phyloP scores from a whole-genome alignment of 2,888 invertebrate species.

The Cyclophora punctaria region DNA sequence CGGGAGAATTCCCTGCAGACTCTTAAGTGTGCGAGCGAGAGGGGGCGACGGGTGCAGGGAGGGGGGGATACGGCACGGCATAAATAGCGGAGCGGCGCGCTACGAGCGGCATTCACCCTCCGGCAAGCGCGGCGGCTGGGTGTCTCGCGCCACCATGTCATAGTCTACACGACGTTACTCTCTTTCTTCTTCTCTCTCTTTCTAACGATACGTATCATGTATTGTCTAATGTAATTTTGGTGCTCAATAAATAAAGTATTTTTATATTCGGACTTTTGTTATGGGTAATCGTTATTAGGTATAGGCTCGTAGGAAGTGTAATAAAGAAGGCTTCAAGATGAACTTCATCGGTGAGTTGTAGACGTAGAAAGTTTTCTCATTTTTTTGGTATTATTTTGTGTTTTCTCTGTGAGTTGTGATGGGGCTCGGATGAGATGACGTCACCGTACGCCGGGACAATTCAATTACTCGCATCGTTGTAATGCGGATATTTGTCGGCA shows the following conservation, averaged over 20 bases:
- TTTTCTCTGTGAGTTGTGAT: too few species aligned
- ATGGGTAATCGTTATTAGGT: conserved; percentile 49
- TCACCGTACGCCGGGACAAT: too few species aligned
- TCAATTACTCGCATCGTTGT: too few species aligned
- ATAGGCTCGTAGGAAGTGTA: conserved; percentile 39
- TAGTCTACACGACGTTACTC: conserved; percentile 28
- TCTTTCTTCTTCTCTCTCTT: conserved; percentile 41
- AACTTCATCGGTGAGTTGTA: conserved; percentile 64
- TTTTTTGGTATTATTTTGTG: too few species aligned
- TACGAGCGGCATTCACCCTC: conserved; percentile 46
- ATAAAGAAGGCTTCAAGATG: conserved; percentile 44
- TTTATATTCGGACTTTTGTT: conserved; percentile 56
- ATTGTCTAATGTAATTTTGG: conserved; percentile 61
- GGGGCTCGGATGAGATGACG: too few species aligned
- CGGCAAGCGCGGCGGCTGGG: conserved; percentile 45
- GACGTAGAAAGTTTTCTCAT: too few species aligned
- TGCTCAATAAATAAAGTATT: conserved; percentile 64
- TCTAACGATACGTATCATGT: conserved; percentile 69
- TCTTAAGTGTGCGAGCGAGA: conserved; percentile 44
- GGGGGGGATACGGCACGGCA: conserved; percentile 29
- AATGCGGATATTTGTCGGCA: too few species aligned
- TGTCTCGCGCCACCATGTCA: conserved; percentile 44
- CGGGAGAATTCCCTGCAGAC: conserved; percentile 52
- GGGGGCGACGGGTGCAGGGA: conserved; percentile 12
- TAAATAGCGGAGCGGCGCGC: conserved; percentile 37